phyloP scores from a whole-genome alignment of 1,140 invertebrate species.

The Aradophagus sp. region DNA sequence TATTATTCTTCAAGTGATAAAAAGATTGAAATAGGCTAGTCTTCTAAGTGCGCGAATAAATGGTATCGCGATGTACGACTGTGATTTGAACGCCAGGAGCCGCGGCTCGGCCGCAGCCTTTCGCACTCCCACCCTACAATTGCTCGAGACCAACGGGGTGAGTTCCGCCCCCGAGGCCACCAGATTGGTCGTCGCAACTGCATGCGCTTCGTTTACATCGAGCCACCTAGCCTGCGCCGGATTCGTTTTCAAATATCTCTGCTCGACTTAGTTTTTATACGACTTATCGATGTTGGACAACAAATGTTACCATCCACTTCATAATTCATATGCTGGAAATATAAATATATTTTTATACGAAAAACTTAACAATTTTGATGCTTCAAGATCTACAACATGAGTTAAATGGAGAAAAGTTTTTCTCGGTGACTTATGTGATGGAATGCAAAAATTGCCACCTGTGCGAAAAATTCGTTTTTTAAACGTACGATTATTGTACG shows the following conservation, averaged over 20 bases:
- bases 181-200: conserved; percentile 67
- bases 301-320: no score
- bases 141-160: conserved; percentile 18
- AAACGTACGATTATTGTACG: no score
- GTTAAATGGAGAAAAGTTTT: no score
- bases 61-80: conserved; percentile 24
- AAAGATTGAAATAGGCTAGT: no score
- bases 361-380: not conserved
- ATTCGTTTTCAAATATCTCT: conserved; percentile 33
- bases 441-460: no score
- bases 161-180: conserved; percentile 68
- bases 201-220: conserved; percentile 39
- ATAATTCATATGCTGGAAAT: no score
- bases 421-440: no score
- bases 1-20: not conserved
- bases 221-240: conserved; percentile 35
- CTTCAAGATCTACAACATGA: no score
- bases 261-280: conserved; percentile 31
- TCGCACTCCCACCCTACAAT: conserved; percentile 48
- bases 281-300: conserved; percentile 12
- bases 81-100: conserved; percentile 73
- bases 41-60: no score
- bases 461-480: no score
- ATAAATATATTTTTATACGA: no score
- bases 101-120: conserved; percentile 46